Conservation (phyloP, 2,888 invertebrate genomes). For the Drosophila anomalata region DNA sequence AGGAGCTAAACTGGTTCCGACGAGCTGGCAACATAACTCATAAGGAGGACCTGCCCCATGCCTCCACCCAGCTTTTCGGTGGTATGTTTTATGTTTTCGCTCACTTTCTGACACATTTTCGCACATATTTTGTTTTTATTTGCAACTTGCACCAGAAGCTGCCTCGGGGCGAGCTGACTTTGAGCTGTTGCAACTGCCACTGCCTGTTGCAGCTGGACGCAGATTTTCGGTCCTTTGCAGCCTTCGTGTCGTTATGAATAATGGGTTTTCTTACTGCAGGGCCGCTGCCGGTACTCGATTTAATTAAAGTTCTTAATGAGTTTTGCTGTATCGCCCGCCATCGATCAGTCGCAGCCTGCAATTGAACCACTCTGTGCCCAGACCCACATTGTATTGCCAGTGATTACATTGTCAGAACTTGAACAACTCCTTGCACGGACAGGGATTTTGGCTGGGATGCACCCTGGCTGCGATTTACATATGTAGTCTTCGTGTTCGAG, state of each 20-base stretch:
- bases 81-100: slow-evolving; percentile 61
- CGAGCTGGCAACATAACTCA: slow-evolving; percentile 76
- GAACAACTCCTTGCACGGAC: slow-evolving; percentile 22
- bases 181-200: slow-evolving; percentile 33
- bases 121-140: slow-evolving; percentile 58
- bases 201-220: slow-evolving; percentile 27
- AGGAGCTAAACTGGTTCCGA: slow-evolving; percentile 41
- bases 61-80: slow-evolving; percentile 17
- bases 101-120: slow-evolving; percentile 69
- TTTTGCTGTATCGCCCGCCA: slow-evolving; percentile 72
- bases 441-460: slow-evolving; percentile 5
- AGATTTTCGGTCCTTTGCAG: slow-evolving; percentile 26
- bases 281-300: slow-evolving; percentile 53
- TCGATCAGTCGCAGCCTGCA: slow-evolving; percentile 59
- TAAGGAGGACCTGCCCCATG: slow-evolving; percentile 38
- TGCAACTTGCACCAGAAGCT: slow-evolving; percentile 7
- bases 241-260: slow-evolving; percentile 67
- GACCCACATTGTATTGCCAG: slow-evolving; percentile 64
- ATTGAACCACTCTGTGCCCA: slow-evolving; percentile 36
- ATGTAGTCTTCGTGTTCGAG: not conserved
- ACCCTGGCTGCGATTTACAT: slow-evolving; percentile 5
- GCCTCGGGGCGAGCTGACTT: slow-evolving; percentile 13
- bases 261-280: slow-evolving; percentile 50
- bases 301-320: slow-evolving; percentile 80
- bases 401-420: slow-evolving; percentile 59